A percentile compares a stretch with the other conserved stretches of the same genome.
Evolutionary conservation across 2,113 vertebrate species (phyloP).

Genomic region (Macrotis lagotis): DNA sequence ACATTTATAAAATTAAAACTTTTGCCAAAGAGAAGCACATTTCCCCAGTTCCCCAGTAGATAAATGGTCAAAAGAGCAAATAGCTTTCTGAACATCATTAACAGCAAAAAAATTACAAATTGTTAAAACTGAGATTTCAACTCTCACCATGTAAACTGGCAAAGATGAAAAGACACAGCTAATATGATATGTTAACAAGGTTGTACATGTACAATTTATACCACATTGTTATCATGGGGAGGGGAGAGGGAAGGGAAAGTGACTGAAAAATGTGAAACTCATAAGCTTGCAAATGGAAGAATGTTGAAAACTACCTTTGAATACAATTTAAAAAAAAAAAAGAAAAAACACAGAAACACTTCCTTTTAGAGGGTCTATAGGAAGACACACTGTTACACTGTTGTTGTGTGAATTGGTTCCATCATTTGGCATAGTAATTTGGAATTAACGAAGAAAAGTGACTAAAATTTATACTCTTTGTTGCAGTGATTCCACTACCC

Average conservation of each 20-base stretch:
- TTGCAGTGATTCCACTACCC: background rate
- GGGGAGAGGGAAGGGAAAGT: too few species aligned
- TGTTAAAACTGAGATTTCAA: background rate
- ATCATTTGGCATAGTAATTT: background rate
- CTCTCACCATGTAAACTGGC: background rate
- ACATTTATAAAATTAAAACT: constrained; percentile 7
- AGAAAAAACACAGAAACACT: background rate
- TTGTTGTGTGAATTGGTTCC: background rate
- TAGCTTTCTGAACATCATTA: background rate
- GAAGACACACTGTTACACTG: background rate
- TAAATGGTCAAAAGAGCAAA: background rate
- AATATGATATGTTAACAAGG: too few species aligned
- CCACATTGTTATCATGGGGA: too few species aligned
- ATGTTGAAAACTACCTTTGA: too few species aligned
- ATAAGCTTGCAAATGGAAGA: too few species aligned
- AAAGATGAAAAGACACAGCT: too few species aligned
- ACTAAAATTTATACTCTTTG: background rate
- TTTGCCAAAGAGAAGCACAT: constrained; percentile 59
- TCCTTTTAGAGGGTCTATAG: background rate
- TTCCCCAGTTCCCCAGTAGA: background rate
- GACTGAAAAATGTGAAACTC: too few species aligned
- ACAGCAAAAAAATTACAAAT: background rate
- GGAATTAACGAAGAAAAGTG: background rate
- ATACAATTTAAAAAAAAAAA: too few species aligned
- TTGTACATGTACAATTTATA: too few species aligned